These are phyloP conservation scores for Eriosoma lanigerum DNA, from an alignment of 1,140 invertebrate species.

Conservation along the genomic window DNA sequence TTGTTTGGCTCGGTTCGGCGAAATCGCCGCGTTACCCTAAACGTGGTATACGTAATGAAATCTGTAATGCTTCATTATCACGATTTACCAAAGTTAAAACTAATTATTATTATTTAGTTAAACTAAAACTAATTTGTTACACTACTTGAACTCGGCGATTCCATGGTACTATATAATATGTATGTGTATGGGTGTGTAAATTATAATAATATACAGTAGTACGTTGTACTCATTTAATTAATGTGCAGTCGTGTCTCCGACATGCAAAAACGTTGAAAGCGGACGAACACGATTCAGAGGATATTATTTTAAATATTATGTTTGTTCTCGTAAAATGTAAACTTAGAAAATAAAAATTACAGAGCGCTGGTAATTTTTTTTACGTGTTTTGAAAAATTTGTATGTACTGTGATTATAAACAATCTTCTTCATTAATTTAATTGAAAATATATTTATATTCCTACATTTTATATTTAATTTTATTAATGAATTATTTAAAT, in stretches of 20 bases:
- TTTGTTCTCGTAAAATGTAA: background rate
- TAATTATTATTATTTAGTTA: conserved; percentile 40
- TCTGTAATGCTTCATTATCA: conserved; percentile 10
- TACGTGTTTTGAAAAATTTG: background rate
- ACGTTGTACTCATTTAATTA: conserved; percentile 36
- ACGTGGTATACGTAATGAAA: background rate
- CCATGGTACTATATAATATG: too few species aligned
- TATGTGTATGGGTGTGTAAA: too few species aligned
- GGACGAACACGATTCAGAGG: conserved; percentile 23
- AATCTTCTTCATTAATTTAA: too few species aligned
- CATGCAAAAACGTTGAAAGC: conserved; percentile 15
- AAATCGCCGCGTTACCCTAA: background rate
- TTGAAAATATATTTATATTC: too few species aligned
- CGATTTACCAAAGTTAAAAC: conserved; percentile 19
- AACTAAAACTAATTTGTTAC: conserved; percentile 43
- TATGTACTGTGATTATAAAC: too few species aligned
- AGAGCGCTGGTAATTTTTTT: background rate
- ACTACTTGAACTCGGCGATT: conserved; percentile 26
- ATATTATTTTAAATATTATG: conserved; percentile 22
- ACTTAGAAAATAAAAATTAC: background rate
- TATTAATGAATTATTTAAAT: too few species aligned
- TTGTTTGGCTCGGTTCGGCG: background rate
- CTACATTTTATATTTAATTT: too few species aligned
- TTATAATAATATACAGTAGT: too few species aligned
- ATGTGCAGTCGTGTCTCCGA: conserved; percentile 34